These are phyloP conservation scores for Nothobranchius kuhntae DNA, from an alignment of 2,113 vertebrate genomes.

Conservation along the genomic window DNA sequence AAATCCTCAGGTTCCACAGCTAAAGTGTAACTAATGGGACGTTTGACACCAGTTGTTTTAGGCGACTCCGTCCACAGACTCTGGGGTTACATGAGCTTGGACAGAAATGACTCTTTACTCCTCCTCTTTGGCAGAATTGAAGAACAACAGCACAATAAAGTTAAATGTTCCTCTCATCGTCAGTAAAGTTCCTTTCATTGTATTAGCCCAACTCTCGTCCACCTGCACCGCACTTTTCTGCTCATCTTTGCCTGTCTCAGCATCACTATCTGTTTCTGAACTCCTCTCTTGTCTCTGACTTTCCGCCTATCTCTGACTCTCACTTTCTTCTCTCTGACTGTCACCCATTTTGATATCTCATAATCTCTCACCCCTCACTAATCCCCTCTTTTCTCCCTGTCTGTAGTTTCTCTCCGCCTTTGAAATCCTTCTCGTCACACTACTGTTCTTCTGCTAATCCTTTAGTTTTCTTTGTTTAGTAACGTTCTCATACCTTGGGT, in stretches of 20 bases:
- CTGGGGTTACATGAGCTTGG: too few species aligned
- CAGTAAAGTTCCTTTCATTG: conserved; percentile 13
- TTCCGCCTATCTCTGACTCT: conserved; percentile 35
- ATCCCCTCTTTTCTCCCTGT: conserved; percentile 56
- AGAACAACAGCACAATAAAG: too few species aligned
- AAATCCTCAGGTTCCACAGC: background rate
- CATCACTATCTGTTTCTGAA: conserved; percentile 45
- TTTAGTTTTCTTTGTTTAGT: conserved; percentile 59
- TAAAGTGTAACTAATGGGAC: background rate
- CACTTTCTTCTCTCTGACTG: conserved; percentile 51
- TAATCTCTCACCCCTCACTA: conserved; percentile 68
- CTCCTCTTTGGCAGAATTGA: too few species aligned
- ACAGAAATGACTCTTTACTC: background rate
- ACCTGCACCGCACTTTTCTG: conserved; percentile 4
- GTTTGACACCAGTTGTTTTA: too few species aligned
- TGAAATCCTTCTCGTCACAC: conserved; percentile 62
- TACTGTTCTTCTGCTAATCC: conserved; percentile 66
- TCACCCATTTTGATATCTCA: conserved; percentile 58
- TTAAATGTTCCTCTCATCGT: background rate
- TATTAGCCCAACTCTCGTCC: conserved; percentile 25
- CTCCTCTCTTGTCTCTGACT: conserved; percentile 23
- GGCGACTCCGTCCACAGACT: too few species aligned
- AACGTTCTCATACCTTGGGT: conserved; percentile 42
- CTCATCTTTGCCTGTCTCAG: conserved; percentile 31
- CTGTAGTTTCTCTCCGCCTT: conserved; percentile 61